Base-by-base conservation (phyloP, 2,888 invertebrate species). In the Pyrgus malvae region DNA sequence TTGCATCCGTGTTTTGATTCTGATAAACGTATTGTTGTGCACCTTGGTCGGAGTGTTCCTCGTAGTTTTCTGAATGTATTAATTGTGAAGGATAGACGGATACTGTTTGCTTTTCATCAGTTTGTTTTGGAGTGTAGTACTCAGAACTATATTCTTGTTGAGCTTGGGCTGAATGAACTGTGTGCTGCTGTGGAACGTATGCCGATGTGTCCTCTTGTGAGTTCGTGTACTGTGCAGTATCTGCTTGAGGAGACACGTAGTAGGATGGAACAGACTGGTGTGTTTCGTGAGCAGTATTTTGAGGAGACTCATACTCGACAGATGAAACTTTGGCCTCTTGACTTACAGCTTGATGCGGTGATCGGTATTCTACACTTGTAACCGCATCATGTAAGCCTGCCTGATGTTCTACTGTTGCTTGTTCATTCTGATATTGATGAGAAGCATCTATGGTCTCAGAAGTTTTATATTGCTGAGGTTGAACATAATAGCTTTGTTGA, bases 1-100 rank as follows among this genome's bases (percentile, higher is more conserved):
- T 74, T 70, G 46, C 69, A 23, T 62, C 76, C n/a, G 67, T 63
- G 23, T 61, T 66, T 63, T 78, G 76, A 35, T 76, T 75, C 53
- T 80, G 76, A 54, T 86, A 85, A 2, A 72, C 70, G 59, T 88
- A 83, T 19, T 67, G 72, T 59, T 82, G 81, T 23, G 68, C 71
- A 8, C 66, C 70, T 40, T 69, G 57, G 29, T 70, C 70, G 11
- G 69, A 60, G 48, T 77, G 70, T 14, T 74, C 68, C n/a, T 70
- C 66, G 31, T 77, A 73, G 27, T 74, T 68, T 55, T 72, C 70
- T 29, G 66, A 56, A n/a, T 70, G 69, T 41, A 65, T 58, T n/a
- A 64, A 58, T 54, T 74, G 72, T 31, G 80, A 72, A 5, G 77
- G 70, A 55, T 72, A 76, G 2, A 68, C 64, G 8, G 78, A 72